These are phyloP conservation scores for Leucoptera coffeella DNA, from an alignment of 2,888 invertebrate genomes.

Conservation along the genomic window DNA sequence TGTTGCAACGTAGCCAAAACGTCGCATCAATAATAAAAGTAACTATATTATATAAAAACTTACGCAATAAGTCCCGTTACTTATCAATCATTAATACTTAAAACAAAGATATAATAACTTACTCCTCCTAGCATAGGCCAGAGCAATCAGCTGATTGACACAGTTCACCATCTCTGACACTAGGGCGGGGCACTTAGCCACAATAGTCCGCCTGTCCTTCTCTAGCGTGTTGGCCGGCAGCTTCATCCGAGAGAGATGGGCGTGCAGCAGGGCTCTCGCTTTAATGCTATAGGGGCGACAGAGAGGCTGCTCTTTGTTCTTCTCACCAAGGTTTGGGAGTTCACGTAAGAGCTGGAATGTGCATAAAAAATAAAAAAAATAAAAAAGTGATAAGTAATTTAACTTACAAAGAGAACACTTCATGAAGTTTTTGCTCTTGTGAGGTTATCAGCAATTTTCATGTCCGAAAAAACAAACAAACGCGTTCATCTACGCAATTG, in stretches of 20 bases:
- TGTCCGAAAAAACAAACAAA: no score
- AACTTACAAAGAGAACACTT: no score
- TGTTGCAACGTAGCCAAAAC: not conserved
- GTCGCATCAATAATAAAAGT: not conserved
- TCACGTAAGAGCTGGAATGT: conserved; percentile 77
- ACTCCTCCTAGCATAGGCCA: conserved; percentile 87
- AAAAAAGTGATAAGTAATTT: not conserved
- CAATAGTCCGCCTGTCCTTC: conserved; percentile 75
- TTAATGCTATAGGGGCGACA: conserved; percentile 89
- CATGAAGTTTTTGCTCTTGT: no score
- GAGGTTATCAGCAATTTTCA: no score
- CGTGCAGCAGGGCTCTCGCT: conserved; percentile 91
- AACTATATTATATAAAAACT: not conserved
- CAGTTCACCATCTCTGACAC: conserved; percentile 97
- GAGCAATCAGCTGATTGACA: conserved; percentile 86
- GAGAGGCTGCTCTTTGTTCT: conserved; percentile 91
- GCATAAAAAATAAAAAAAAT: no score
- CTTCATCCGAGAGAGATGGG: conserved; percentile 83
- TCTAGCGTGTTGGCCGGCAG: conserved; percentile 75
- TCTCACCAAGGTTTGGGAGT: conserved; percentile 87
- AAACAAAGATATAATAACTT: conserved; percentile 19
- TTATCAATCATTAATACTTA: not conserved
- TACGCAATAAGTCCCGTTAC: no score
- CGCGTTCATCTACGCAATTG: no score
- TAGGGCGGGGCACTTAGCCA: conserved; percentile 88